Percentiles rank a stretch among this genome's conserved stretches.
phyloP scores from a whole-genome alignment of 1,140 invertebrate genomes.

The Schlechtendalia chinensis region DNA sequence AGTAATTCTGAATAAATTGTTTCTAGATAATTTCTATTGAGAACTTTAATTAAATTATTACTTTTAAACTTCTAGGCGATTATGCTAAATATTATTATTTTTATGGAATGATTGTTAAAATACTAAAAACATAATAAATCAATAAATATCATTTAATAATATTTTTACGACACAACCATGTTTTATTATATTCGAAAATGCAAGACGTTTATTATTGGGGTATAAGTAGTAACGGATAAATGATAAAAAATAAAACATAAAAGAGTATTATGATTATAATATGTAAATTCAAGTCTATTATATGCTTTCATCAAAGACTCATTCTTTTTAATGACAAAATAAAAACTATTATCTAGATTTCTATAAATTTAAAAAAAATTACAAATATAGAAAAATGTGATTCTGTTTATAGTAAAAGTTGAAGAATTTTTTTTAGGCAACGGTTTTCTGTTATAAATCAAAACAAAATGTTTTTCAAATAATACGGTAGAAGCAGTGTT shows the following conservation, averaged over 20 bases:
- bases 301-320: background rate
- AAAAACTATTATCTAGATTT: background rate
- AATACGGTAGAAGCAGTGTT: background rate
- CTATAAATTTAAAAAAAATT: background rate
- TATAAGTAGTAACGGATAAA: background rate
- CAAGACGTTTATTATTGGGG: no score
- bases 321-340: background rate
- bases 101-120: no score
- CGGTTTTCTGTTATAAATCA: background rate
- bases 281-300: background rate
- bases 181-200: no score
- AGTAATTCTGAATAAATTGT: no score
- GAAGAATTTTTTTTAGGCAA: no score
- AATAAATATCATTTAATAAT: no score
- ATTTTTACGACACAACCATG: no score
- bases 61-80: no score
- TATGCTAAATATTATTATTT: no score
- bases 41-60: no score
- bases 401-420: background rate
- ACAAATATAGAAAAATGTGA: background rate
- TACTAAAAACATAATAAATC: no score
- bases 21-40: no score
- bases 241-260: background rate
- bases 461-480: background rate
- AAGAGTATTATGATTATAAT: background rate